phyloP scores from a whole-genome alignment of 2,888 invertebrate genomes.

The Timandra comae region DNA sequence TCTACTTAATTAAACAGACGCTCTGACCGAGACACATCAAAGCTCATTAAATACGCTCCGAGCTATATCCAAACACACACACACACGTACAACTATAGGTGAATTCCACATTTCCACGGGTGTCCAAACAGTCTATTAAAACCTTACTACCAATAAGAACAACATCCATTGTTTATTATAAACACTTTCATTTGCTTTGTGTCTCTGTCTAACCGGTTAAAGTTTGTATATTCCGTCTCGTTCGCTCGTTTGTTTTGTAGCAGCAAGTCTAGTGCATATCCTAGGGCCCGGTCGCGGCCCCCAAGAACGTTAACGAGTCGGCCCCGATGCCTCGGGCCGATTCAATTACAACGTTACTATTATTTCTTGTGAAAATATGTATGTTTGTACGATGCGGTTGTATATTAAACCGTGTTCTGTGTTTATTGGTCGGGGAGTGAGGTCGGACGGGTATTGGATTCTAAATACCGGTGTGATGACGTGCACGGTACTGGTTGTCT shows the following conservation, averaged over 20 bases:
- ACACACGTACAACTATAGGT: conserved; percentile 40
- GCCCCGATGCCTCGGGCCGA: conserved; percentile 71
- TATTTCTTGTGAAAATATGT: conserved; percentile 73
- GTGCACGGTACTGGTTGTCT: no score
- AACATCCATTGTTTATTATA: conserved; percentile 75
- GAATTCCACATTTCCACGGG: conserved; percentile 49
- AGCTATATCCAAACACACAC: conserved; percentile 62
- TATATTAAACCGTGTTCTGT: conserved; percentile 46
- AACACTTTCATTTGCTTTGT: conserved; percentile 53
- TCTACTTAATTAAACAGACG: conserved; percentile 57
- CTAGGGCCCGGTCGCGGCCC: conserved; percentile 32
- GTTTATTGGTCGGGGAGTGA: conserved; percentile 23
- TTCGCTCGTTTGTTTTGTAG: conserved; percentile 57
- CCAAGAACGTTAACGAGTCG: conserved; percentile 71
- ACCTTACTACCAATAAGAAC: conserved; percentile 67
- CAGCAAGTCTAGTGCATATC: conserved; percentile 61
- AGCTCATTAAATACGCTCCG: conserved; percentile 67
- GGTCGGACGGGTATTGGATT: conserved; percentile 18
- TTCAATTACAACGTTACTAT: conserved; percentile 76
- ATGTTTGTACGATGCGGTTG: conserved; percentile 68
- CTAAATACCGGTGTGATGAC: conserved; percentile 14
- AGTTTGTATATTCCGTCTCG: conserved; percentile 24
- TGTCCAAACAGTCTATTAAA: conserved; percentile 54
- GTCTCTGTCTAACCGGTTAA: conserved; percentile 30
- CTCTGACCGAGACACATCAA: conserved; percentile 47